phyloP scores from a whole-genome alignment of 2,113 vertebrate species.

The Amphiprion percula region DNA sequence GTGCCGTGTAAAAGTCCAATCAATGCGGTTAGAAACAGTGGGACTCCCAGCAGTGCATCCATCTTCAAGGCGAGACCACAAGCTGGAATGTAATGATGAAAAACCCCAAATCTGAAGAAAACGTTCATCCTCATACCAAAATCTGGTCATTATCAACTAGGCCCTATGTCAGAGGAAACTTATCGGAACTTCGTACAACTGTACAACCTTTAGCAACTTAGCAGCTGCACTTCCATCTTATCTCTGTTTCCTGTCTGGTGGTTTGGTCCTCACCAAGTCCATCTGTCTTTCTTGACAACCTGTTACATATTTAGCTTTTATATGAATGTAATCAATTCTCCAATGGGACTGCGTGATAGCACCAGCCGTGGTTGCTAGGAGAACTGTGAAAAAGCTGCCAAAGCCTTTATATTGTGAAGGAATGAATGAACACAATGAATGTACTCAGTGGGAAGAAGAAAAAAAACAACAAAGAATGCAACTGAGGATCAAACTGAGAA shows the following conservation, averaged over 20 bases:
- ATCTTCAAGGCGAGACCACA: slow-evolving; percentile 60
- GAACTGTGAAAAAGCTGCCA: slow-evolving; percentile 33
- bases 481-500: slow-evolving; percentile 10
- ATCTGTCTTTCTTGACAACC: slow-evolving; percentile 34
- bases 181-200: slow-evolving; percentile 18
- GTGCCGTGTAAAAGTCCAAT: slow-evolving; percentile 59
- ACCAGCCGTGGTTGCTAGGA: slow-evolving; percentile 50
- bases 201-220: slow-evolving; percentile 12
- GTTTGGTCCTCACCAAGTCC: slow-evolving; percentile 20
- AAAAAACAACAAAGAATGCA: background rate
- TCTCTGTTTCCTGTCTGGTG: background rate
- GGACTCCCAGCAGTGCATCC: slow-evolving; percentile 67
- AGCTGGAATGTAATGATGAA: slow-evolving; percentile 65
- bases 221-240: background rate
- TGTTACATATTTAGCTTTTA: slow-evolving; percentile 41
- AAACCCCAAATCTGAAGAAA: slow-evolving; percentile 57
- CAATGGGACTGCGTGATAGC: slow-evolving; percentile 8
- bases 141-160: slow-evolving; percentile 60
- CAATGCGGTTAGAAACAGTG: slow-evolving; percentile 59
- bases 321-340: slow-evolving; percentile 30
- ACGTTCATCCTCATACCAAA: slow-evolving; percentile 23
- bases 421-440: slow-evolving; percentile 41
- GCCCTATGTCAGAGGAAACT: slow-evolving; percentile 37
- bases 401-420: slow-evolving; percentile 19
- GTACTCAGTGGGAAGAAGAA: background rate